phyloP scores from a whole-genome alignment of 2,113 vertebrate species.

The Silurus meridionalis region DNA sequence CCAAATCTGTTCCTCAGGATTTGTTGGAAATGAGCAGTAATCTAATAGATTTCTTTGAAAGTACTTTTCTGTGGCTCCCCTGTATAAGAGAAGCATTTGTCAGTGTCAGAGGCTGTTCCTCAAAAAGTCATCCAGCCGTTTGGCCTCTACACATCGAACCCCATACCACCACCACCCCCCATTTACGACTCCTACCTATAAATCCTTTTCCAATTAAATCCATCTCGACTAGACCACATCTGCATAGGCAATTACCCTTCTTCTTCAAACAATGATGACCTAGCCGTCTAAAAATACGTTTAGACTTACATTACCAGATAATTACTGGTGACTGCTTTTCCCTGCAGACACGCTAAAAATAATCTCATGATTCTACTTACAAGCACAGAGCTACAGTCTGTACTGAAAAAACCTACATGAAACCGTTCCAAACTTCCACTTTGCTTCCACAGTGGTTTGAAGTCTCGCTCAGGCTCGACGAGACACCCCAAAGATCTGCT shows the following conservation, averaged over 20 bases:
- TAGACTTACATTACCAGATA: conserved; percentile 60
- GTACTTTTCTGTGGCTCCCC: not conserved
- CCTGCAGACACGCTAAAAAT: conserved; percentile 56
- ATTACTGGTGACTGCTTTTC: conserved; percentile 52
- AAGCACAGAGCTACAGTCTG: conserved; percentile 48
- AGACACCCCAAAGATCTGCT: conserved; percentile 24
- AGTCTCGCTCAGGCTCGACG: conserved; percentile 40
- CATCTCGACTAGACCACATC: conserved; percentile 59
- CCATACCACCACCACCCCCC: not conserved
- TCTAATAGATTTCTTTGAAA: not conserved
- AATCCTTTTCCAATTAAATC: conserved; percentile 40
- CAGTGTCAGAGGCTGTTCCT: conserved; percentile 23
- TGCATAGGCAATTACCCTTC: conserved; percentile 56
- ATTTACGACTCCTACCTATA: conserved; percentile 31
- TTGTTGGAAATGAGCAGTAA: conserved; percentile 9
- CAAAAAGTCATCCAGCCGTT: conserved; percentile 7
- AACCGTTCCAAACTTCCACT: conserved; percentile 56
- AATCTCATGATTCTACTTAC: conserved; percentile 53
- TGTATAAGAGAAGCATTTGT: conserved; percentile 20
- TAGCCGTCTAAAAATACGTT: conserved; percentile 58
- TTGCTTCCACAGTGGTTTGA: conserved; percentile 48
- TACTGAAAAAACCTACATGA: conserved; percentile 54
- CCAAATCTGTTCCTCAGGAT: not conserved
- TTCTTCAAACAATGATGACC: conserved; percentile 46
- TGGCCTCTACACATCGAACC: not conserved